Conservation (phyloP, 2,888 invertebrate species). For the Microchrysa polita region DNA sequence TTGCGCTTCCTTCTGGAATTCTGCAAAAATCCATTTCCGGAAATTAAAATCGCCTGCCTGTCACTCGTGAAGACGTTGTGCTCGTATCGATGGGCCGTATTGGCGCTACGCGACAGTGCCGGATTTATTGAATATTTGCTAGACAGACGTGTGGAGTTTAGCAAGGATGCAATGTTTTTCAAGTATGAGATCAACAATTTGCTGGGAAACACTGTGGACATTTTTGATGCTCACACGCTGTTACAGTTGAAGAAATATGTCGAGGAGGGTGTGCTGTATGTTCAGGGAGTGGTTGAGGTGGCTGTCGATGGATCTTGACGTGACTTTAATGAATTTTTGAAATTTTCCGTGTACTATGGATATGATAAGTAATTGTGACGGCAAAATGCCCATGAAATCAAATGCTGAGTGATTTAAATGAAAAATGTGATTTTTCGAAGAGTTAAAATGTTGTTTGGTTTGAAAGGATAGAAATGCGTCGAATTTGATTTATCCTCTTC, state of each 20-base stretch:
- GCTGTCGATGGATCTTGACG: constrained; percentile 73
- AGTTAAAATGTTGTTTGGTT: no score
- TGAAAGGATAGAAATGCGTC: no score
- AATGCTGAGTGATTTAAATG: background rate
- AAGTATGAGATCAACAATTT: constrained; percentile 79
- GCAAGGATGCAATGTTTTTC: constrained; percentile 68
- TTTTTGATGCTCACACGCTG: constrained; percentile 71
- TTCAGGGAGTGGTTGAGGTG: constrained; percentile 76
- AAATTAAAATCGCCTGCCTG: constrained; percentile 77
- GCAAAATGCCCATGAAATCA: no score
- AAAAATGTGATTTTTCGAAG: background rate
- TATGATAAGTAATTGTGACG: constrained; percentile 22
- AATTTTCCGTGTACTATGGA: constrained; percentile 38
- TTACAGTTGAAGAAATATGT: constrained; percentile 75
- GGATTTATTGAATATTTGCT: constrained; percentile 81
- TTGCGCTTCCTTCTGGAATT: constrained; percentile 68
- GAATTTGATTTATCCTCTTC: no score
- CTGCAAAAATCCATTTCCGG: constrained; percentile 82
- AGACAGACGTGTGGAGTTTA: constrained; percentile 75
- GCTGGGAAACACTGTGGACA: constrained; percentile 67
- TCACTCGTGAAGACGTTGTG: constrained; percentile 74
- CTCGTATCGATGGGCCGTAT: constrained; percentile 82
- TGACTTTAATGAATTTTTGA: constrained; percentile 33
- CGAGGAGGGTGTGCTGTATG: constrained; percentile 80
- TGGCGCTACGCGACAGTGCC: constrained; percentile 74